Evolutionary conservation across 2,888 invertebrate genomes (phyloP).

Genomic region (Mythimna albipuncta): DNA sequence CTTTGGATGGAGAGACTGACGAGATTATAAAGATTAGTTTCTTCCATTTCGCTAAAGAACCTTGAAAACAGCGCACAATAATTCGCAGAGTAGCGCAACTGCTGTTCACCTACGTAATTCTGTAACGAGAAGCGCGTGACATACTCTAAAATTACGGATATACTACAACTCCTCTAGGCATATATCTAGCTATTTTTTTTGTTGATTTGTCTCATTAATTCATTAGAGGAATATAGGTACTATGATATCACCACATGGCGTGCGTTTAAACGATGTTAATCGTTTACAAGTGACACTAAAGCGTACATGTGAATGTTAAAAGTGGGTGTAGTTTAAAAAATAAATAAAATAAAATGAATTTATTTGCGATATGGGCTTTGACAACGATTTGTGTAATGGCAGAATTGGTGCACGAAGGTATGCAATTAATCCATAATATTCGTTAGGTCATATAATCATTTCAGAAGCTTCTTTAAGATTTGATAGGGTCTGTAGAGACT

Average conservation of each 20-base stretch:
- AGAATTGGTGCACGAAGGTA: constrained; percentile 58
- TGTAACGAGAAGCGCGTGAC: constrained; percentile 83
- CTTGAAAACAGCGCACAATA: constrained; percentile 34
- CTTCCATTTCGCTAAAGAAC: background rate
- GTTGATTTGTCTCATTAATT: constrained; percentile 82
- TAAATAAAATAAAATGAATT: constrained; percentile 61
- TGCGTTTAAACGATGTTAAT: constrained; percentile 74
- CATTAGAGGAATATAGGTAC: constrained; percentile 73
- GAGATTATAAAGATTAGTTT: background rate
- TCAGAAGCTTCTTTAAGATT: background rate
- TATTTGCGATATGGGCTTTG: constrained; percentile 63
- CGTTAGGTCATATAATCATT: background rate
- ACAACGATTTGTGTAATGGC: constrained; percentile 61
- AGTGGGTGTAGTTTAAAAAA: constrained; percentile 63
- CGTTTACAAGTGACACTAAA: constrained; percentile 73
- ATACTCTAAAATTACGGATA: constrained; percentile 69
- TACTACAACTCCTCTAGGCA: constrained; percentile 52
- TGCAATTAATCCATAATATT: constrained; percentile 19
- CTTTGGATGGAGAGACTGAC: background rate
- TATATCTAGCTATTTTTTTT: constrained; percentile 68
- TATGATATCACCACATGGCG: constrained; percentile 80
- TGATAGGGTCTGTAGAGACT: background rate
- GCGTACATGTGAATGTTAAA: constrained; percentile 74
- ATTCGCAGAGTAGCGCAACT: constrained; percentile 24
- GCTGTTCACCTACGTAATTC: constrained; percentile 39